Evolutionary conservation across 1,140 invertebrate species (phyloP).

Genomic region (Marisa cornuarietis): DNA sequence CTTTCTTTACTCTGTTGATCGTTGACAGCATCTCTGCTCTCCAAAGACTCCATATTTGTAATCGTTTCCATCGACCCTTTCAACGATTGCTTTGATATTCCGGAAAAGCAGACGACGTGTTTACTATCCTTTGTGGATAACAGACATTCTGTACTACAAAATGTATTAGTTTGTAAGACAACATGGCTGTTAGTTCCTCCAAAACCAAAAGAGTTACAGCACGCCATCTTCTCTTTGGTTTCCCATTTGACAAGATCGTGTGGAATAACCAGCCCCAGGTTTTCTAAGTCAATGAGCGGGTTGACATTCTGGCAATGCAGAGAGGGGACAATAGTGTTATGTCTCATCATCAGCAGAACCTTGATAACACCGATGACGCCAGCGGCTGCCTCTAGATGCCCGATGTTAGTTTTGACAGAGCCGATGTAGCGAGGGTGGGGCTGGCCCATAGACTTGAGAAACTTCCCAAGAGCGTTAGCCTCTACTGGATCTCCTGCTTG

Average conservation of each 20-base stretch:
- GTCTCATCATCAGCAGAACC: slow-evolving; percentile 55
- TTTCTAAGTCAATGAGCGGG: slow-evolving; percentile 41
- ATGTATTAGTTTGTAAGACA: slow-evolving; percentile 11
- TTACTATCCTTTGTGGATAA: background rate
- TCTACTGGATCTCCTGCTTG: slow-evolving; percentile 45
- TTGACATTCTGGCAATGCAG: slow-evolving; percentile 43
- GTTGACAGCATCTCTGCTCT: background rate
- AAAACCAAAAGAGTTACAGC: slow-evolving; percentile 56
- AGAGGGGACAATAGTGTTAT: slow-evolving; percentile 45
- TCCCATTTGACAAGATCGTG: slow-evolving; percentile 60
- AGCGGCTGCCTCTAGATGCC: slow-evolving; percentile 40
- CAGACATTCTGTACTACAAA: background rate
- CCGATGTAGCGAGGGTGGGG: slow-evolving; percentile 38
- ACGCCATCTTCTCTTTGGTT: slow-evolving; percentile 25
- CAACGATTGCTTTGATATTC: slow-evolving; percentile 4
- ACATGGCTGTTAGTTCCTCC: slow-evolving; percentile 55
- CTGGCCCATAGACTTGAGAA: slow-evolving; percentile 19
- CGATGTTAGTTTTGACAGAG: slow-evolving; percentile 57
- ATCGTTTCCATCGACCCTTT: slow-evolving; percentile 1
- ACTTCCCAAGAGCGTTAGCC: slow-evolving; percentile 33
- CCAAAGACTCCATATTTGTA: too few relatives aligned
- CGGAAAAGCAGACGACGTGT: slow-evolving; percentile 27
- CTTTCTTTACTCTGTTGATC: background rate
- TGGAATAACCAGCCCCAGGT: slow-evolving; percentile 38
- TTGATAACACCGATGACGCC: slow-evolving; percentile 26